These are phyloP conservation scores for Galaxias olidus DNA, from an alignment of 2,797 vertebrate species.

Conservation along the genomic window DNA sequence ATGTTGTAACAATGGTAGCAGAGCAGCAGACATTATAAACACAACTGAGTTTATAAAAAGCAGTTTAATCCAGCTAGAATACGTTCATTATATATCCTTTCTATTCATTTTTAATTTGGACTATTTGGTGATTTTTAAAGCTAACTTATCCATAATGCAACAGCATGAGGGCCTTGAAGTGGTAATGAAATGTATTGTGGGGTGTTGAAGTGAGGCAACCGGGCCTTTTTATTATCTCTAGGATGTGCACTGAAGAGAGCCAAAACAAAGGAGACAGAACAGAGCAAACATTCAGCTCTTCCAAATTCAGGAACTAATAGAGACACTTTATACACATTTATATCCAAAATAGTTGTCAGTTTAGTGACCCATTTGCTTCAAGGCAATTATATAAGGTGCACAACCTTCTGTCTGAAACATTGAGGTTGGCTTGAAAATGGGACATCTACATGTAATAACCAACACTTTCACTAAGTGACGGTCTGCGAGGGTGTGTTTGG, in stretches of 20 bases:
- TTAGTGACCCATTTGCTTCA: background rate
- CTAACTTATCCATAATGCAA: conserved; percentile 67
- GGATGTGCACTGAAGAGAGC: conserved; percentile 32
- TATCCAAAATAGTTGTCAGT: background rate
- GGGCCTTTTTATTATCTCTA: conserved; percentile 54
- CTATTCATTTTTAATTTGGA: conserved; percentile 22
- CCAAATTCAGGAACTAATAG: conserved; percentile 4
- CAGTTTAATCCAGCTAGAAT: conserved; percentile 7
- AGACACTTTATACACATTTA: background rate
- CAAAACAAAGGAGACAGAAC: conserved; percentile 33
- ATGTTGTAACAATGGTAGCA: conserved; percentile 18
- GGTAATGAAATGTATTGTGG: conserved; percentile 72
- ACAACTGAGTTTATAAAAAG: conserved; percentile 31
- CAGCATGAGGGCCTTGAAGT: conserved; percentile 71
- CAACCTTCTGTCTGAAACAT: too few relatives aligned
- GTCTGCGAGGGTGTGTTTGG: conserved; percentile 12
- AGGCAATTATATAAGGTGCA: too few relatives aligned
- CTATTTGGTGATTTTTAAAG: background rate
- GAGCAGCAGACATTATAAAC: conserved; percentile 18
- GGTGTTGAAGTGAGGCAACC: conserved; percentile 50
- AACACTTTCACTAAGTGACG: conserved; percentile 6
- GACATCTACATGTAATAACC: too few relatives aligned
- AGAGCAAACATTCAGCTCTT: conserved; percentile 5
- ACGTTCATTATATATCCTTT: conserved; percentile 33
- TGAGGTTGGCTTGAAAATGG: too few relatives aligned